Conservation (phyloP, 2,888 invertebrate species). For the Agrilus biguttatus region DNA sequence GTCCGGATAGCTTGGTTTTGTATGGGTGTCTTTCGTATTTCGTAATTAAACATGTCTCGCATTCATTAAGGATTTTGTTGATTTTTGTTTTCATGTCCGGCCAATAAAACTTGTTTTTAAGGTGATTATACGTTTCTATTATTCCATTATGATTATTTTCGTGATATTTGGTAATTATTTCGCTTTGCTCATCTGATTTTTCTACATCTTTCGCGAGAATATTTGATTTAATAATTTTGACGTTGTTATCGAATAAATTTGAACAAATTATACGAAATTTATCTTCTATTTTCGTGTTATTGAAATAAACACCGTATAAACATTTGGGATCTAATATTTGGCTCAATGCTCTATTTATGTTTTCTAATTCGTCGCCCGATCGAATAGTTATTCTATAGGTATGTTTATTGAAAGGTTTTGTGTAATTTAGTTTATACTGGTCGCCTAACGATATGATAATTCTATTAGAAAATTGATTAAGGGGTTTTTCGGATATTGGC, state of each 20-base stretch:
- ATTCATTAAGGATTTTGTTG: constrained; percentile 6
- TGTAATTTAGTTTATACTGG: too few relatives aligned
- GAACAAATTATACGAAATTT: neutral
- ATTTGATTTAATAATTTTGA: constrained; percentile 8
- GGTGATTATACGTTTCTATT: constrained; percentile 7
- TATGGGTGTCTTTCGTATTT: constrained; percentile 9
- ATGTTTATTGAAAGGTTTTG: constrained; percentile 2
- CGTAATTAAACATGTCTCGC: constrained; percentile 1
- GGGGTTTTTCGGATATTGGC: constrained; percentile 4
- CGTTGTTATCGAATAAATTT: constrained; percentile 4
- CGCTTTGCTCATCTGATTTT: constrained; percentile 4
- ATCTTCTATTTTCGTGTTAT: constrained; percentile 5
- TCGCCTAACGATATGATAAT: too few relatives aligned
- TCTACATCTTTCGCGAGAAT: constrained; percentile 7
- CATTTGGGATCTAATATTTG: constrained; percentile 6
- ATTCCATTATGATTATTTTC: constrained; percentile 8
- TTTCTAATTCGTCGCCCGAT: constrained; percentile 2
- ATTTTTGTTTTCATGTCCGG: too few relatives aligned
- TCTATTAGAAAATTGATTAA: constrained; percentile 2
- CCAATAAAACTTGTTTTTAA: too few relatives aligned
- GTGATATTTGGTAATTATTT: constrained; percentile 9
- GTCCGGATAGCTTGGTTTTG: constrained; percentile 3
- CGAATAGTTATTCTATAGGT: constrained; percentile 3
- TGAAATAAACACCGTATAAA: constrained; percentile 6
- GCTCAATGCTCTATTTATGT: constrained; percentile 1